phyloP scores from a whole-genome alignment of 2,888 invertebrate genomes.

The Limnephilus marmoratus region DNA sequence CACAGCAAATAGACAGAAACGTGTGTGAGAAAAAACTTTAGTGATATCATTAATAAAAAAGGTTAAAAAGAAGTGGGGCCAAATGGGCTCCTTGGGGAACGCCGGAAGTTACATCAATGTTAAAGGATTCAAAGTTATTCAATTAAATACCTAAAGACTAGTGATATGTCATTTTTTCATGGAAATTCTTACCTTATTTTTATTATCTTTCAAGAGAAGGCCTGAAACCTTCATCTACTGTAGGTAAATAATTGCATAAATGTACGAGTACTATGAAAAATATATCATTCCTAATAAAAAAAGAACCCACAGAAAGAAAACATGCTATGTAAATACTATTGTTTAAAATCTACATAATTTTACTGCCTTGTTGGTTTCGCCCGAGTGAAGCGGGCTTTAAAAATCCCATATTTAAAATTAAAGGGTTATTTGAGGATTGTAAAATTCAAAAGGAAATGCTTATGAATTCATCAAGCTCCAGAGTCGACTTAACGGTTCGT shows the following conservation, averaged over 20 bases:
- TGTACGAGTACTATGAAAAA: neutral
- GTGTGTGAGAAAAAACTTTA: too few relatives aligned
- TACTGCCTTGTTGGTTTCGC: neutral
- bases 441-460: neutral
- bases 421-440: neutral
- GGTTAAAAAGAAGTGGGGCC: too few relatives aligned
- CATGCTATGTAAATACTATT: neutral
- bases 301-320: neutral
- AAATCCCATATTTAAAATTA: neutral
- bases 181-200: neutral
- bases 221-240: neutral
- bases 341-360: neutral
- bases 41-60: too few relatives aligned
- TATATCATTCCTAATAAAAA: neutral
- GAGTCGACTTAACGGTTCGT: neutral
- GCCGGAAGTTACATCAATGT: too few relatives aligned
- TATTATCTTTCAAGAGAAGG: neutral
- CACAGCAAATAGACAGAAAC: too few relatives aligned
- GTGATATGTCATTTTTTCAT: too few relatives aligned
- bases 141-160: too few relatives aligned
- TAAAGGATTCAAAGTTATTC: too few relatives aligned
- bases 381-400: neutral
- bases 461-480: neutral
- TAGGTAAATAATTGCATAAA: neutral
- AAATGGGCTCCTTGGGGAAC: too few relatives aligned